These are phyloP conservation scores for Bolinopsis microptera DNA, from an alignment of 37 sponge, comb jelly and placozoan species.

Conservation along the genomic window DNA sequence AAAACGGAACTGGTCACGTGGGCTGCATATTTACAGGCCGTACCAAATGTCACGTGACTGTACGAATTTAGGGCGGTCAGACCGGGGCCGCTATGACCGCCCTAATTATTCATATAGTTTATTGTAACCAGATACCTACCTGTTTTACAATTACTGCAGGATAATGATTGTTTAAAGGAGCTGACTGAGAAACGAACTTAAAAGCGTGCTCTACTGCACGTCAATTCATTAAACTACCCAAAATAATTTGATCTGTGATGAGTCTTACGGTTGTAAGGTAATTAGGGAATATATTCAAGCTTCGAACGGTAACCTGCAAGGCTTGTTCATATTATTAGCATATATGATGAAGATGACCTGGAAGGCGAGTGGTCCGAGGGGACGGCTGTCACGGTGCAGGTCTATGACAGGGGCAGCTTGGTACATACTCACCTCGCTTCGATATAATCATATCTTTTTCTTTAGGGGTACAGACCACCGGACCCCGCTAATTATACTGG, in stretches of 20 bases:
- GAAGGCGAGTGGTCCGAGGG: not conserved
- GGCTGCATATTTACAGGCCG: not conserved
- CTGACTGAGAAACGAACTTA: not conserved
- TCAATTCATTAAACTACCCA: slow-evolving; percentile 20
- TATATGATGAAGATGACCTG: slow-evolving; percentile 14
- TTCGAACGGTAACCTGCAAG: not conserved
- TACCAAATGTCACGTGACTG: slow-evolving; percentile 9
- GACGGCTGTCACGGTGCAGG: slow-evolving; percentile 19
- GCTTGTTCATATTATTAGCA: slow-evolving; percentile 32
- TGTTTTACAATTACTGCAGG: slow-evolving; percentile 17
- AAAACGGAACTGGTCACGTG: not conserved
- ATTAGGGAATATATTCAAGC: slow-evolving; percentile 13
- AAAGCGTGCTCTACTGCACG: not conserved
- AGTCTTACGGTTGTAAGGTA: slow-evolving; percentile 38
- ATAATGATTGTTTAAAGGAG: slow-evolving; percentile 3
- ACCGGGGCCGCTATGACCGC: slow-evolving; percentile 23
- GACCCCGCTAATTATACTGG: slow-evolving; percentile 48
- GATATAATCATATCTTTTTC: slow-evolving; percentile 62
- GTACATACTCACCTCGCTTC: slow-evolving; percentile 44
- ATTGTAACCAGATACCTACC: not conserved
- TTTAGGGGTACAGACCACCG: slow-evolving; percentile 28
- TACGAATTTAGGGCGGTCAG: slow-evolving; percentile 30
- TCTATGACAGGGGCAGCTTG: slow-evolving; percentile 38
- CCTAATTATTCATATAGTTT: slow-evolving; percentile 23
- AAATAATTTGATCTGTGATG: slow-evolving; percentile 46